Evolutionary conservation across 2,888 invertebrate genomes (phyloP).

Genomic region (Agrypnus murinus): DNA sequence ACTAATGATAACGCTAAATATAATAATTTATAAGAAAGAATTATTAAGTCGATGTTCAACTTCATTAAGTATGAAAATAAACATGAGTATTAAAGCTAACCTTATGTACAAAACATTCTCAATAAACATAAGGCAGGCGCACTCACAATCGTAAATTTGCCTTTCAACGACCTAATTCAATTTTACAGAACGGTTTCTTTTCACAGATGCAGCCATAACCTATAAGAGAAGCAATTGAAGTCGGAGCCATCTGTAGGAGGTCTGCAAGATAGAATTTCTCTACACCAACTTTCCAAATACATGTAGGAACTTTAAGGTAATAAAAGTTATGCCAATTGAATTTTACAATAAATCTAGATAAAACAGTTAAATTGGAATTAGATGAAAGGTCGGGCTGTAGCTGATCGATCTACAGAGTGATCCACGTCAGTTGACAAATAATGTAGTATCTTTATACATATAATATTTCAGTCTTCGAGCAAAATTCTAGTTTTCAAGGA

Average conservation of each 20-base stretch:
- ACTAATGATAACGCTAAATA: background rate
- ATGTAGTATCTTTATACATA: no score
- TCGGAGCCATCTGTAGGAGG: constrained; percentile 55
- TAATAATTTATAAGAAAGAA: constrained; percentile 39
- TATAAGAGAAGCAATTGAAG: constrained; percentile 58
- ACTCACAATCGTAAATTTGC: constrained; percentile 59
- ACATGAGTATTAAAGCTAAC: constrained; percentile 51
- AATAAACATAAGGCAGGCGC: constrained; percentile 58
- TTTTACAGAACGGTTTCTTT: constrained; percentile 59
- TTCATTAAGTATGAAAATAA: constrained; percentile 49
- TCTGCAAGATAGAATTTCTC: constrained; percentile 45
- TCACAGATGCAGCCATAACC: constrained; percentile 58
- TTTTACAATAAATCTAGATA: constrained; percentile 26
- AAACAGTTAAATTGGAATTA: background rate
- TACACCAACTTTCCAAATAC: constrained; percentile 43
- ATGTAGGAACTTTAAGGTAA: constrained; percentile 35
- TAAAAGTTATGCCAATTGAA: constrained; percentile 38
- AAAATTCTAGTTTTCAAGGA: no score
- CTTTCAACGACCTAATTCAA: constrained; percentile 61
- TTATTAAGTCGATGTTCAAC: constrained; percentile 37
- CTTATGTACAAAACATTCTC: constrained; percentile 55
- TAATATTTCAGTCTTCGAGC: no score
- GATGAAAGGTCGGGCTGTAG: no score
- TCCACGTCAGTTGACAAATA: no score
- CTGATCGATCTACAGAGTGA: no score